A percentile compares a stretch with the other conserved stretches of the same genome.
These are phyloP conservation scores for Oppia nitens DNA, from an alignment of 1,140 invertebrate species.

Conservation along the genomic window DNA sequence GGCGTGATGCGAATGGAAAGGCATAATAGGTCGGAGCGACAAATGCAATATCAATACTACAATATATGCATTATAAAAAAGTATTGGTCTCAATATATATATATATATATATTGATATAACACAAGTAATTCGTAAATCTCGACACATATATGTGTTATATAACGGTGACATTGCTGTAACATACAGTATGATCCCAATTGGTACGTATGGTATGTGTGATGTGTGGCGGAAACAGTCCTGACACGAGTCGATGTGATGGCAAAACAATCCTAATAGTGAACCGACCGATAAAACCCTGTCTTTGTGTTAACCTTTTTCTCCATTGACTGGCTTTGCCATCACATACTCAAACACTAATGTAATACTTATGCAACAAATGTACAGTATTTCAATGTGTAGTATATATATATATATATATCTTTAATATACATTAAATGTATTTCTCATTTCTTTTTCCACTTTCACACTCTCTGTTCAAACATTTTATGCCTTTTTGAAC, in stretches of 20 bases:
- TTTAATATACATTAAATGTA: too few species aligned
- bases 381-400: too few species aligned
- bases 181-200: too few species aligned
- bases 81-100: not conserved
- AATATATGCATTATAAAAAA: not conserved
- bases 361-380: not conserved
- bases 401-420: too few species aligned
- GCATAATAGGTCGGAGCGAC: not conserved
- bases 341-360: too few species aligned
- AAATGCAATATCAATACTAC: too few species aligned
- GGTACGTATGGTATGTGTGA: not conserved
- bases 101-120: too few species aligned
- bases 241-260: not conserved
- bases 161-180: too few species aligned
- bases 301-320: not conserved
- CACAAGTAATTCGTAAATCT: not conserved
- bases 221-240: not conserved
- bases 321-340: too few species aligned
- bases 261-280: not conserved
- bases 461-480: not conserved
- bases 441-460: too few species aligned
- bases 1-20: not conserved
- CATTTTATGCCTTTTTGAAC: not conserved
- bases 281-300: not conserved
- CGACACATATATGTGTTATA: not conserved